Evolutionary conservation across 1,140 invertebrate species (phyloP), one percentile per base, ranked within the genome.

Genomic region (Trigoniulus corallinus): DNA sequence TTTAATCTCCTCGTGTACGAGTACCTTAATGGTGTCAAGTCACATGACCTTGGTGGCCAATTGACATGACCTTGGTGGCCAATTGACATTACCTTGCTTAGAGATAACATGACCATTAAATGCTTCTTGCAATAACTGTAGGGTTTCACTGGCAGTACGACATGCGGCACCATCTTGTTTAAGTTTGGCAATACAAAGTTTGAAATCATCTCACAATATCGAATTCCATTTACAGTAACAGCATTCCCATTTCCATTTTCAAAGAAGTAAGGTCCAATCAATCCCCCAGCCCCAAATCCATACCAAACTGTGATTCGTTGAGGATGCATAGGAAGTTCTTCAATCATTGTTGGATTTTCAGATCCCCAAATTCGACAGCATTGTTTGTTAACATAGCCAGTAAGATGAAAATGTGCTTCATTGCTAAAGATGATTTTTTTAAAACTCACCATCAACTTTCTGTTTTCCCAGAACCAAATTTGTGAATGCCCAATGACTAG

Each of bases 91-190:
- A 22, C 67, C 63, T 49, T 55, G 48, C 50, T 62, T 56, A 13
- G 37, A 39, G 37, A 39, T 39, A 12, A 39, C 37, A 13, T 57
- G 58, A 3, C 56, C 53, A 22, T 62, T 61, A 61, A 65, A 67
- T 50, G 39, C 51, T 46, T 50, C 49, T 42, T 69, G 56, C 20
- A 69, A 48, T 47, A 53, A 62, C 42, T 57, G 20, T 13, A 59
- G 53, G 4, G 67, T 63, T 49, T 22, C 40, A 12, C 42, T 22
- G 24, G 44, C 29, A 49, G 56, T 65, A 57, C 69, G 64, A 21
- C 59, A 52, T 34, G 62, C 64, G 27, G 62, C 62, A 24, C 64
- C 63, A 58, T 70, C 64, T 53, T 69, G 64, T 46, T 70, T 61
- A 50, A 62, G 2, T 20, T 23, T 23, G 23, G 27, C 50, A 13